Evolutionary conservation across 2,797 vertebrate genomes (phyloP).

Genomic region (Pangasius djambal): DNA sequence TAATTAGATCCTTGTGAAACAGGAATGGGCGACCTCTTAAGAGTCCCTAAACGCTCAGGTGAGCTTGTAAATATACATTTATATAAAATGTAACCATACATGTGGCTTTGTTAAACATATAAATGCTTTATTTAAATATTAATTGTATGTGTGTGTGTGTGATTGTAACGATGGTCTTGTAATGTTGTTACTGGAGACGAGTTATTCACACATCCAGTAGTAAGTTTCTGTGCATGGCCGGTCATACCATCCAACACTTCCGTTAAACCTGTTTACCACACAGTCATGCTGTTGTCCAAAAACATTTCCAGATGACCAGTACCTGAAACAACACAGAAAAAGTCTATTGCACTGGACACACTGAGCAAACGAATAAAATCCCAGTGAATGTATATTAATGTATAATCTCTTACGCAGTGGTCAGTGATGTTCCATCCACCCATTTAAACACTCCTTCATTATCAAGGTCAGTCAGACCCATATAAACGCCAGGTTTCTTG

Average conservation of each 20-base stretch:
- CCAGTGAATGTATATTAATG: neutral
- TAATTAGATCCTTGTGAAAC: too few relatives aligned
- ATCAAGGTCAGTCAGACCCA: constrained; percentile 5
- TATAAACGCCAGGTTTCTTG: neutral
- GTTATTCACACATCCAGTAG: neutral
- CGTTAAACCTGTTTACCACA: neutral
- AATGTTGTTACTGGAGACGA: neutral
- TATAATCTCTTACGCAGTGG: neutral
- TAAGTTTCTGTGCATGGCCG: neutral
- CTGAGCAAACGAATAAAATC: neutral
- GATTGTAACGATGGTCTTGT: neutral
- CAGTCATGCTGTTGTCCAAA: neutral
- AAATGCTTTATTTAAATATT: too few relatives aligned
- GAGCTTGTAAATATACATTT: too few relatives aligned
- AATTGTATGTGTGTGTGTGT: neutral
- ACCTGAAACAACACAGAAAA: neutral
- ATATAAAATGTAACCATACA: too few relatives aligned
- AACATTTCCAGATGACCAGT: neutral
- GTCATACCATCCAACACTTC: neutral
- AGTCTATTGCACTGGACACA: neutral
- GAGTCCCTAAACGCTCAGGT: too few relatives aligned
- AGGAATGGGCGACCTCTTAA: too few relatives aligned
- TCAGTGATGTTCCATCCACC: constrained; percentile 18
- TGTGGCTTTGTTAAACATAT: too few relatives aligned
- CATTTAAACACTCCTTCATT: neutral